Evolutionary conservation across 2,113 vertebrate genomes (phyloP).

Genomic region (Coptodon rendalli): DNA sequence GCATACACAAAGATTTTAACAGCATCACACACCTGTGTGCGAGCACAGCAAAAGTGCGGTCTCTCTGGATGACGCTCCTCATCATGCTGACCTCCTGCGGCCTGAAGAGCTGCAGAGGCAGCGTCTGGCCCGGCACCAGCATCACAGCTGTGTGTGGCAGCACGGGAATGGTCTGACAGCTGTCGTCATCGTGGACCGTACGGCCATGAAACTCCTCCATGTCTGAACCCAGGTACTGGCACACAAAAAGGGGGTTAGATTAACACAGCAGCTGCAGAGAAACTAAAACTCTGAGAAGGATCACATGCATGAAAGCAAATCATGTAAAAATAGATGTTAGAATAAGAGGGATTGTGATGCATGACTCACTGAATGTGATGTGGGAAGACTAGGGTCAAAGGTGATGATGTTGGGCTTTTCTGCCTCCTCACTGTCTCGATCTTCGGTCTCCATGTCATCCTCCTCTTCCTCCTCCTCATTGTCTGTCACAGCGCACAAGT

Average conservation of each 20-base stretch:
- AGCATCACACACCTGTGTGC: slow-evolving; percentile 86
- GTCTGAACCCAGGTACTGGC: slow-evolving; percentile 90
- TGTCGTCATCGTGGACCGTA: slow-evolving; percentile 92
- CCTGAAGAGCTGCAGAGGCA: slow-evolving; percentile 90
- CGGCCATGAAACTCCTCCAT: slow-evolving; percentile 98
- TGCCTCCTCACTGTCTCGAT: slow-evolving; percentile 80
- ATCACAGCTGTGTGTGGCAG: slow-evolving; percentile 86
- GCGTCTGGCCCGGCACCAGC: slow-evolving; percentile 91
- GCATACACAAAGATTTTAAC: background rate
- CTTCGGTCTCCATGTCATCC: slow-evolving; percentile 90
- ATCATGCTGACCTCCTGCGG: slow-evolving; percentile 99
- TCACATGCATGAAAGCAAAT: background rate
- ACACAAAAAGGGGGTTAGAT: background rate
- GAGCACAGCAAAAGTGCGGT: slow-evolving; percentile 95
- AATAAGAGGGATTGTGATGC: background rate
- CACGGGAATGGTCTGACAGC: slow-evolving; percentile 89
- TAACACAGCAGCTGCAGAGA: background rate
- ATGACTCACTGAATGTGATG: slow-evolving; percentile 85
- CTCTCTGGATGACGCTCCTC: slow-evolving; percentile 87
- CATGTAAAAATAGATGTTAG: background rate
- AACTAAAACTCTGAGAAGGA: background rate
- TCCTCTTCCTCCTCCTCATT: slow-evolving; percentile 76
- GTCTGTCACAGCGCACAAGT: slow-evolving; percentile 60
- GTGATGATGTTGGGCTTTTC: slow-evolving; percentile 87
- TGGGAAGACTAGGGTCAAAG: slow-evolving; percentile 95